Evolutionary conservation across 2,113 vertebrate species (phyloP), one percentile per base, ranked within the genome.

Genomic region (Cyanocitta stelleri): DNA sequence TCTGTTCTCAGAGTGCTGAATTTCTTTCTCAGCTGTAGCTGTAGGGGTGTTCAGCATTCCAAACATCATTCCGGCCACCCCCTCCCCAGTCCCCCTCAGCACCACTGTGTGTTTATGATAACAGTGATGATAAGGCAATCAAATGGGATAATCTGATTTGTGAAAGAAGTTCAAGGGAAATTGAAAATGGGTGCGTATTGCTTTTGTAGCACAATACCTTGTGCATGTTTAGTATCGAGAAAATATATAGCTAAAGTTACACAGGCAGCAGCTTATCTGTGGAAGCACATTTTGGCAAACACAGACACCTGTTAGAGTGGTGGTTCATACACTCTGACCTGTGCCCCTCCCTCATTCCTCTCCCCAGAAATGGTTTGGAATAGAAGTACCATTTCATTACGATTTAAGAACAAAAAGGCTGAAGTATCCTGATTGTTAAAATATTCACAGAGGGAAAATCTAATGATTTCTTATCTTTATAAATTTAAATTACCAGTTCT

Each of bases 1-100:
- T 93, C 85, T 97, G 93, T 97, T 97, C 97, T 97, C 97, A 97
- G 95, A 97, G 87, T 96, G 73, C 96, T 95, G 87, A 97, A 90
- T 98, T 98, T 98, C 92, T 89, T 98, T 97, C 97, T 97, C 93
- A 96, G 90, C 95, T 94, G 90, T 97, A 95, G 94, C 86, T 95
- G 63, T 92, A 89, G 82, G 79, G 85, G 80, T 83, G 52, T 94
- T 97, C 74, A 69, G 77, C 92, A 96, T 97, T 97, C 80, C 96
- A 95, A 64, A 43, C 52, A 92, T 41, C 61, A 48, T 67, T 91
- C 37, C 4, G 41, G 43, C 43, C 43, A 43, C 24, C 7, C 54
- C 64, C 63, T 67, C 11, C 29, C 43, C 43, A 8, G 43, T 2
- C 24, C 8, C 6, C 15, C 59, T 61, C 63, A 77, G 62, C 74